Evolutionary conservation across 2,888 invertebrate genomes (phyloP), one percentile per base, ranked within the genome.

Genomic region (Cephus spinipes): DNA sequence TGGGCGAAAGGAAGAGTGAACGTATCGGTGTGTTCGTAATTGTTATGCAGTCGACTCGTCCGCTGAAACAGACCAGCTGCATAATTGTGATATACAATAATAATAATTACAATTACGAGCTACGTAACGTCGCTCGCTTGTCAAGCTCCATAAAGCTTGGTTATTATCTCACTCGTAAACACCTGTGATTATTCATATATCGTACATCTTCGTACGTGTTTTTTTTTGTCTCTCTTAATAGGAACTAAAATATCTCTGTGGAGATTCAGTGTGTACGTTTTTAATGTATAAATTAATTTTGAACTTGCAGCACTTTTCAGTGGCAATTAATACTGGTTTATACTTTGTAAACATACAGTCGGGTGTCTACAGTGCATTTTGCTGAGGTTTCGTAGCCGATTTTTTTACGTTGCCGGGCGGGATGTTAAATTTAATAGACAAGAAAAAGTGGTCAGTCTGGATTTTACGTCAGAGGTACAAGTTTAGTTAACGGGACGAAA

Each of bases 161-260:
- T 85, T 85, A 85, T 89, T 88, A 87, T 87, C 87, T 87, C 82
- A 79, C 86, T 85, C 88, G 82, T 90, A 87, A 88, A 87, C 87
- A 88, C 86, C 85, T 87, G 84, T 77, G 78, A 79, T 76, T 77
- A 78, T 76, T 73, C 77, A 76, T 74, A 73, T 75, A 75, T 80
- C 78, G 69, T 80, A 77, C 75, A 75, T 76, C 73, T 73, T 12
- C 76, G 69, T 75, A 73, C 78, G 80, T 79, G 76, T 82, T 74
- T 75, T 74, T 75, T 75, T 75, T 78, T 75, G 76, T 80, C 78
- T 81, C 80, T 81, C 78, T 12, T 33, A 32, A 23, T 74, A 75
- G 73, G 68, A 68, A 34, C 30, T 23, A 68, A 36, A n/a, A 68
- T 55, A 73, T 76, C 74, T 78, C 79, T 80, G 69, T 69, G 71